Evolutionary conservation across 2,888 invertebrate species (phyloP).

Genomic region (Mermis nigrescens): DNA sequence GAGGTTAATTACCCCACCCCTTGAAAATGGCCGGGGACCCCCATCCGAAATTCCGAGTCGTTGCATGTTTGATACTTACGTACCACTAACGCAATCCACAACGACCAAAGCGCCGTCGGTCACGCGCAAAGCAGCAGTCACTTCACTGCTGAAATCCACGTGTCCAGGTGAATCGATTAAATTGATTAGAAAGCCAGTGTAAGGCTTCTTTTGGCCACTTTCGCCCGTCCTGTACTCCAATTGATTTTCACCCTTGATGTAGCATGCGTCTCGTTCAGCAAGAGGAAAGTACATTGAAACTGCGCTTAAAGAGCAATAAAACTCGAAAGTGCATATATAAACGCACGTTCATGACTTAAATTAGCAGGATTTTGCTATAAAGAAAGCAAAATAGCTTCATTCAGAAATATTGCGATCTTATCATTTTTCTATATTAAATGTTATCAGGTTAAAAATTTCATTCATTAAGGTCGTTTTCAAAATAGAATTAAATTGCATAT

Average conservation of each 20-base stretch:
- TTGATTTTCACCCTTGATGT: slow-evolving; percentile 75
- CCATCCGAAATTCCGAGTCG: no score
- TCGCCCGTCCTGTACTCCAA: slow-evolving; percentile 50
- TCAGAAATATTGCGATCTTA: no score
- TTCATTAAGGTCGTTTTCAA: no score
- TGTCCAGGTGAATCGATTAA: slow-evolving; percentile 98
- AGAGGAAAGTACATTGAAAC: slow-evolving; percentile 99
- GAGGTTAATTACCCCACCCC: background rate
- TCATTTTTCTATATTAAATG: no score
- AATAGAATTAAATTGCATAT: no score
- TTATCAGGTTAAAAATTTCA: no score
- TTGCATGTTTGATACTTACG: no score
- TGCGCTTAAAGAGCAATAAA: slow-evolving; percentile 47
- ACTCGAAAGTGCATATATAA: background rate
- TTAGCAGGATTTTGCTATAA: no score
- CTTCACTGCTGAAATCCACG: slow-evolving; percentile 99
- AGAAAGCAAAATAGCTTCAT: no score
- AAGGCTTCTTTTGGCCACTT: slow-evolving; percentile 16
- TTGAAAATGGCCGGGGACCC: no score
- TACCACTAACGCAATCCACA: slow-evolving; percentile 96
- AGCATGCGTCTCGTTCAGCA: slow-evolving; percentile 72
- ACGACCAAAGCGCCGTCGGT: slow-evolving; percentile 99
- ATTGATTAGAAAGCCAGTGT: slow-evolving; percentile 89
- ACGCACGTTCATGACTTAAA: no score
- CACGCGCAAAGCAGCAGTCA: slow-evolving; percentile 96